Conservation (phyloP, 2,888 invertebrate genomes). For the Phanerotoma sp. region DNA sequence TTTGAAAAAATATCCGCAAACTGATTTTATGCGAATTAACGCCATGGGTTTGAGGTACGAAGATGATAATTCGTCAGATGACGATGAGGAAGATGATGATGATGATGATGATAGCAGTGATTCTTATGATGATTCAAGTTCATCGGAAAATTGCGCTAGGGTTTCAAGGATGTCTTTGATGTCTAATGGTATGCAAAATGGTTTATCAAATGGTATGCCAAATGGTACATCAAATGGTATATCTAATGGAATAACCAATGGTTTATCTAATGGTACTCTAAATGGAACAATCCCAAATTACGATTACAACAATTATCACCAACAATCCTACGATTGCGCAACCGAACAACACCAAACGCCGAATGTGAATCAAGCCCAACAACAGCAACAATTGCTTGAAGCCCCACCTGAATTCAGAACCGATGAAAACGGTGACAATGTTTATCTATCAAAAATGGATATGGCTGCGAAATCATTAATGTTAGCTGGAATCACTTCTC, state of each 20-base stretch:
- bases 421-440: constrained; percentile 34
- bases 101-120: constrained; percentile 34
- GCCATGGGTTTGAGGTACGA: constrained; percentile 24
- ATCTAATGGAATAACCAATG: background rate
- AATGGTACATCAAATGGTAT: constrained; percentile 29
- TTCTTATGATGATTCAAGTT: constrained; percentile 33
- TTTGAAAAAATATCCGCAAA: constrained; percentile 2
- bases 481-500: constrained; percentile 46
- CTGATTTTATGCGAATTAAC: constrained; percentile 2
- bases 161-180: too few relatives aligned
- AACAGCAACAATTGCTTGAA: too few relatives aligned
- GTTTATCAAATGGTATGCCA: too few relatives aligned
- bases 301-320: constrained; percentile 33
- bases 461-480: constrained; percentile 39
- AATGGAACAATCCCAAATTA: too few relatives aligned
- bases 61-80: constrained; percentile 34
- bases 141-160: constrained; percentile 19
- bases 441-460: too few relatives aligned
- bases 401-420: constrained; percentile 28
- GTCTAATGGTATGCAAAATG: too few relatives aligned
- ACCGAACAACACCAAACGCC: constrained; percentile 24
- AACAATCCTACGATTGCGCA: constrained; percentile 33
- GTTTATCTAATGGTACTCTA: too few relatives aligned
- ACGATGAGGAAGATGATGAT: constrained; percentile 33
- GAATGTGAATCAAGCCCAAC: too few relatives aligned